Percentiles rank a stretch among this genome's conserved stretches.
Conservation (phyloP, 2,888 invertebrate species). For the Chrysolina americana region DNA sequence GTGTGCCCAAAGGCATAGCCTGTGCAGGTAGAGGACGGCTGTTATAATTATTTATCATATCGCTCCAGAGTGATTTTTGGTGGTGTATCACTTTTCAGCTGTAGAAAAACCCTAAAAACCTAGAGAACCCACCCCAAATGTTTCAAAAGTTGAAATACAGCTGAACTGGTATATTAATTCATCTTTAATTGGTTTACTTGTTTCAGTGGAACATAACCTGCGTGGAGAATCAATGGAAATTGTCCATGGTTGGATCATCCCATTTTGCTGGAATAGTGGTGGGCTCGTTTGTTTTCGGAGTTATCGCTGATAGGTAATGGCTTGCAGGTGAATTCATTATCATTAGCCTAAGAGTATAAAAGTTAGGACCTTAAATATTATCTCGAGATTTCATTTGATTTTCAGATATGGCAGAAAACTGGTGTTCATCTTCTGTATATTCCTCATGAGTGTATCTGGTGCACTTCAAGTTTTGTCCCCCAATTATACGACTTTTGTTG, state of each 20-base stretch:
- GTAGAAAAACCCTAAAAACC: too few species aligned
- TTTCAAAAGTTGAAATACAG: too few species aligned
- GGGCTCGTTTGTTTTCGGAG: slow-evolving; percentile 74
- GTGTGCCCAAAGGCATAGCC: too few species aligned
- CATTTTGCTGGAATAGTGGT: slow-evolving; percentile 77
- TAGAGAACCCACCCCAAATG: too few species aligned
- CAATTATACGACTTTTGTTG: slow-evolving; percentile 71
- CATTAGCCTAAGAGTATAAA: background rate
- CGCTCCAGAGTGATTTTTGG: too few species aligned
- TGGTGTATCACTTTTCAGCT: too few species aligned
- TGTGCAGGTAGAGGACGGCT: too few species aligned
- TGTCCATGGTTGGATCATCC: slow-evolving; percentile 75
- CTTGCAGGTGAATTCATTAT: background rate
- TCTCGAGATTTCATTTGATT: background rate
- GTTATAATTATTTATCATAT: too few species aligned
- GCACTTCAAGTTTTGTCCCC: slow-evolving; percentile 72
- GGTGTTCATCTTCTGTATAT: slow-evolving; percentile 73
- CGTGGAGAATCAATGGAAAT: slow-evolving; percentile 74
- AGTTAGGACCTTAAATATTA: too few species aligned
- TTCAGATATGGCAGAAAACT: slow-evolving; percentile 75
- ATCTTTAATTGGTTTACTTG: background rate
- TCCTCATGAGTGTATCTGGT: slow-evolving; percentile 74
- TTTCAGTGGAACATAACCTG: slow-evolving; percentile 75
- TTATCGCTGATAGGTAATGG: slow-evolving; percentile 74
- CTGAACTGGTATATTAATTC: background rate